Evolutionary conservation across 2,113 vertebrate genomes (phyloP).

Genomic region (Serilophus lunatus): DNA sequence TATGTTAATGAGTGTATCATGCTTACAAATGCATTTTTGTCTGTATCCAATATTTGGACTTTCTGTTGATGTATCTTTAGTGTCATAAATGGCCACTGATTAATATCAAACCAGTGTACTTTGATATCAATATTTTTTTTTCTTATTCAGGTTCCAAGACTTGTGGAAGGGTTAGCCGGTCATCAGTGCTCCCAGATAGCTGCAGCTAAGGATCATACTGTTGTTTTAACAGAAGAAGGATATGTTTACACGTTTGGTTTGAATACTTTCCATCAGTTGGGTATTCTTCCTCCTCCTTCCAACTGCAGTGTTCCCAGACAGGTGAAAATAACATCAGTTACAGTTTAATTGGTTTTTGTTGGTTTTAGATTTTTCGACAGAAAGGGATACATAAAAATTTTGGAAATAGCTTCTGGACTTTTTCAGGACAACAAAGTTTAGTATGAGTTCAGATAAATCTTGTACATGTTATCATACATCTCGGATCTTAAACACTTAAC

Average conservation of each 20-base stretch:
- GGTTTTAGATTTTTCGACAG: neutral
- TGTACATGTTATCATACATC: neutral
- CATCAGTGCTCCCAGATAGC: slow-evolving; percentile 90
- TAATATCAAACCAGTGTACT: neutral
- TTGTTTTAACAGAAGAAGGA: slow-evolving; percentile 93
- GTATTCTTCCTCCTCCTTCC: slow-evolving; percentile 84
- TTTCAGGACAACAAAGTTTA: neutral
- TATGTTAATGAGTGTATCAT: neutral
- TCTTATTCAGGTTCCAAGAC: slow-evolving; percentile 82
- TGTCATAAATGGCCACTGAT: neutral
- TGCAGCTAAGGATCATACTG: slow-evolving; percentile 94
- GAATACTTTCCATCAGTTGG: slow-evolving; percentile 92
- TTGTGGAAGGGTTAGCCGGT: slow-evolving; percentile 86
- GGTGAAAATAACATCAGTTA: slow-evolving; percentile 68
- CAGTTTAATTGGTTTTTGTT: neutral
- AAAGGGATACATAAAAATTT: neutral
- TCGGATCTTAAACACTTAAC: neutral
- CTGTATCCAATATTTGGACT: neutral
- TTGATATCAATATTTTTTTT: neutral
- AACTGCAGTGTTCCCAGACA: slow-evolving; percentile 89
- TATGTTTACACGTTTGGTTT: slow-evolving; percentile 93
- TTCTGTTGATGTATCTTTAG: neutral
- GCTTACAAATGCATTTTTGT: neutral
- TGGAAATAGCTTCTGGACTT: neutral
- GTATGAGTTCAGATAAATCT: neutral